Conservation (phyloP, 2,797 vertebrate species). For the Rhabdophis nuchalis region DNA sequence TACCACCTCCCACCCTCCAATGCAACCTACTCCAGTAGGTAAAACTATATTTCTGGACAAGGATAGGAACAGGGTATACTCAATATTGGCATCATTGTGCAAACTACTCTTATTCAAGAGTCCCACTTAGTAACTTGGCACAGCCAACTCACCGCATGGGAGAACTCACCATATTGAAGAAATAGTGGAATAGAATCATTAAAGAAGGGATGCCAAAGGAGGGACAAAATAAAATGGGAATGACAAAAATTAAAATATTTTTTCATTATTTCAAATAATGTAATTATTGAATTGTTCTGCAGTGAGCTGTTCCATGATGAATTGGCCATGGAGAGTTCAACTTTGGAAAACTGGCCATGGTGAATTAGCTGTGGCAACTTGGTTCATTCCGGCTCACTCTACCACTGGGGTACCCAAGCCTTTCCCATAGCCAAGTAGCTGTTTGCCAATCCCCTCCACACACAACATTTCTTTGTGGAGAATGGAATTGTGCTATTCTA, state of each 20-base stretch:
- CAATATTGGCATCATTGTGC: neutral
- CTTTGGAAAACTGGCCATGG: too few relatives aligned
- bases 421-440: too few relatives aligned
- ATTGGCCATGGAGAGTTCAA: too few relatives aligned
- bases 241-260: neutral
- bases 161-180: neutral
- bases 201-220: neutral
- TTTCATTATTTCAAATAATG: neutral
- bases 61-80: neutral
- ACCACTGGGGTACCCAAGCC: neutral
- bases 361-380: neutral
- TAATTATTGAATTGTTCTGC: neutral
- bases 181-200: neutral
- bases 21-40: neutral
- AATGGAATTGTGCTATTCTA: neutral
- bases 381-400: neutral
- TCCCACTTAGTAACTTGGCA: neutral
- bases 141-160: neutral
- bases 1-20: neutral
- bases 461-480: neutral
- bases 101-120: neutral
- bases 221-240: neutral
- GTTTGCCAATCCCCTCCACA: neutral
- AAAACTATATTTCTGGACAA: neutral
- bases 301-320: neutral